phyloP scores from a whole-genome alignment of 2,113 vertebrate species.

The Brachionichthys hirsutus region DNA sequence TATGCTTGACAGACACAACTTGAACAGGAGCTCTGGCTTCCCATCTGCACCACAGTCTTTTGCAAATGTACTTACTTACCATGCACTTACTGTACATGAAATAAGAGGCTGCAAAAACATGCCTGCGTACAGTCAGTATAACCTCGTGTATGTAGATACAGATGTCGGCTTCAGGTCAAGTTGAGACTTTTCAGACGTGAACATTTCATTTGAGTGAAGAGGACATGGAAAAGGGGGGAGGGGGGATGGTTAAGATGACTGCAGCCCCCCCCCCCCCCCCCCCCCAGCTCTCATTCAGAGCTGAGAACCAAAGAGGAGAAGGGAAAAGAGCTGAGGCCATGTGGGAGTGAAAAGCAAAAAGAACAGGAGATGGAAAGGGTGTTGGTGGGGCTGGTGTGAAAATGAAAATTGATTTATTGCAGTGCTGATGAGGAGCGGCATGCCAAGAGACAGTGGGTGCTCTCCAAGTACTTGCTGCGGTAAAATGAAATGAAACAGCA shows the following conservation, averaged over 20 bases:
- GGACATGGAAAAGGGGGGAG: constrained; percentile 10
- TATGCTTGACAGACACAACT: constrained; percentile 44
- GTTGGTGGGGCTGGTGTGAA: constrained; percentile 51
- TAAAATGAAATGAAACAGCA: constrained; percentile 74
- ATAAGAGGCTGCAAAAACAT: background rate
- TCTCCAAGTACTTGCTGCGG: constrained; percentile 67
- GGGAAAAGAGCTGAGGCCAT: constrained; percentile 39
- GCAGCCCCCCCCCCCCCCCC: too few species aligned
- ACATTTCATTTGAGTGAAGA: constrained; percentile 22
- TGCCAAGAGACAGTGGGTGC: constrained; percentile 72
- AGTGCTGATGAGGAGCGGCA: constrained; percentile 75
- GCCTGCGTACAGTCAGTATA: background rate
- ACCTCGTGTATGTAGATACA: constrained; percentile 19
- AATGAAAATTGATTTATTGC: constrained; percentile 84
- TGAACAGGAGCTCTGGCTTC: constrained; percentile 25
- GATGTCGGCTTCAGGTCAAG: constrained; percentile 18
- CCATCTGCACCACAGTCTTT: constrained; percentile 35
- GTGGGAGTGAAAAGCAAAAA: constrained; percentile 42
- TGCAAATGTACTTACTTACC: background rate
- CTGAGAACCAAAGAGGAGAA: constrained; percentile 22
- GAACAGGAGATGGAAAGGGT: constrained; percentile 43
- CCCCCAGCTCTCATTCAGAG: constrained; percentile 28
- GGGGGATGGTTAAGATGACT: constrained; percentile 20
- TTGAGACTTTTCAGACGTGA: constrained; percentile 11
- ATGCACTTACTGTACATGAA: background rate